Base-by-base conservation (phyloP, 2,113 vertebrate species). In the Zosterops borbonicus region DNA sequence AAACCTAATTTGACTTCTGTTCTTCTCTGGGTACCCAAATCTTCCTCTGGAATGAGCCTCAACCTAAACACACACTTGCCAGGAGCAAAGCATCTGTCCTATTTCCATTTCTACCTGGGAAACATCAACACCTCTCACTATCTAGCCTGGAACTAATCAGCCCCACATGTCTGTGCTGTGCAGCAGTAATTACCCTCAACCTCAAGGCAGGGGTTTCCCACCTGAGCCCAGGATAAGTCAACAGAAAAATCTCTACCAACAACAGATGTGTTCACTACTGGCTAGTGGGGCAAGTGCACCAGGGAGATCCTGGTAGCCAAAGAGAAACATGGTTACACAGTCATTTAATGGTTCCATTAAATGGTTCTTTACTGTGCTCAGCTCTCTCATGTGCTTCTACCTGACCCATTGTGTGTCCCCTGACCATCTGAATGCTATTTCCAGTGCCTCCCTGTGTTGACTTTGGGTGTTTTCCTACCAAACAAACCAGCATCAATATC, bases 401-500 rank as follows among this genome's bases (percentile, higher is more conserved):
- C 35, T 0, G 0, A 55, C 25, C 22, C 68, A 14, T 47, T 67
- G 28, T 14, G 13, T 78, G 87, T 62, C 46, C 79, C 50, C 62
- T 3, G 2, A 60, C 76, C 85, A 70, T 70, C 41, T 92, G 88
- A 94, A 86, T 71, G 90, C 49, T 52, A 63, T 94, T 97, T 89
- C 68, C 76, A 90, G 18, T 75, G 49, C 53, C 70, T 79, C 59
- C 17, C 42, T 62, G 27, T 95, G 70, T 70, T 86, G 87, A 90
- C 44, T 95, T 95, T 46, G 60, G n/a, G 37, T 87, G 76, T 90
- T 93, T 95, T 95, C 88, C 85, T 46, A 87, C 60, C 73, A 92
- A 95, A 90, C n/a, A 89, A 81, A 65, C 14, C 65, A 63, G 60
- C 41, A 68, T 17, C 0, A 0, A 53, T 56, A 89, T 69, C 79